Percentiles rank a stretch among this genome's conserved stretches.
phyloP scores from a whole-genome alignment of 2,113 vertebrate genomes.

The Panurus biarmicus region DNA sequence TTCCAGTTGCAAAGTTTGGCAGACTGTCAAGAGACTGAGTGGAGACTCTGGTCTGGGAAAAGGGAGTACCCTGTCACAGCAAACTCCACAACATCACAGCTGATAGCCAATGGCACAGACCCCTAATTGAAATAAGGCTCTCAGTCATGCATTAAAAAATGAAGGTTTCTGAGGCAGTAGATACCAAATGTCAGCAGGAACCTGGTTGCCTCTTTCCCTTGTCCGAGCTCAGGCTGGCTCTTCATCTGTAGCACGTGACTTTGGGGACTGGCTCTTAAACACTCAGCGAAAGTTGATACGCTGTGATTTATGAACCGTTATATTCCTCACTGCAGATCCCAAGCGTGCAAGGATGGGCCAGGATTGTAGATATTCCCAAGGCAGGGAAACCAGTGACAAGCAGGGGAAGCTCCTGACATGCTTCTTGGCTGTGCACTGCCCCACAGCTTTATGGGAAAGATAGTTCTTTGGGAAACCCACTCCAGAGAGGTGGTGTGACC shows the following conservation, averaged over 20 bases:
- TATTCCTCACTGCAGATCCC: background rate
- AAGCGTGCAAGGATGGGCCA: background rate
- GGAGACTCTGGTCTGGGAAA: conserved; percentile 59
- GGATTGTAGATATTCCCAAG: background rate
- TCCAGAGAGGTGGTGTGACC: background rate
- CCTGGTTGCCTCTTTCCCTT: background rate
- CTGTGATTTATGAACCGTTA: background rate
- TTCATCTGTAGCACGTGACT: background rate
- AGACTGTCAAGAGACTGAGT: conserved; percentile 54
- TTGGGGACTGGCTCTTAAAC: background rate
- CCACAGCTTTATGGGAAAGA: background rate
- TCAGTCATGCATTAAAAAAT: conserved; percentile 1
- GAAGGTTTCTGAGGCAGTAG: background rate
- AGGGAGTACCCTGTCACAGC: conserved; percentile 40
- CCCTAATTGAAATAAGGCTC: conserved; percentile 8
- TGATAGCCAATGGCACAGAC: conserved; percentile 28
- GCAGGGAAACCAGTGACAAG: background rate
- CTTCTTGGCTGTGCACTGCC: background rate
- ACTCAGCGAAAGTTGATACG: background rate
- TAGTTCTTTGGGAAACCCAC: background rate
- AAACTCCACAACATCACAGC: conserved; percentile 24
- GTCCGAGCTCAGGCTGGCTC: background rate
- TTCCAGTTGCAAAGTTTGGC: conserved; percentile 53
- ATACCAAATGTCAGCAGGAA: conserved; percentile 14
- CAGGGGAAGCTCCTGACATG: background rate